Percentiles rank a stretch among this genome's conserved stretches.
phyloP scores from a whole-genome alignment of 2,888 invertebrate species.

The Callyntrura guangdongensis region DNA sequence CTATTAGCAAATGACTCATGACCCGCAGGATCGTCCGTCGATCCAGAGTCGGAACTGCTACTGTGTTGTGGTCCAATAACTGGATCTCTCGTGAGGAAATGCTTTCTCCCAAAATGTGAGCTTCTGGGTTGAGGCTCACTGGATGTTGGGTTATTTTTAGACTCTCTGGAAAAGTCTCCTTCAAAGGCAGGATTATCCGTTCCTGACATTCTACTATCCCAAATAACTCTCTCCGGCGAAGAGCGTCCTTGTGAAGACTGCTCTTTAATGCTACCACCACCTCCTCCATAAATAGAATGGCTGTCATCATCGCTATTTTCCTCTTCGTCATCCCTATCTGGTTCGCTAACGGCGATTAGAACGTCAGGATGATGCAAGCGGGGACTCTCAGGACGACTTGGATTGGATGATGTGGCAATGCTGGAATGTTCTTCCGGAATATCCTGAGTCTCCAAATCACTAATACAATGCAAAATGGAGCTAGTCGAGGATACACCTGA shows the following conservation, averaged over 20 bases:
- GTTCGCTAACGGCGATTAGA: slow-evolving; percentile 82
- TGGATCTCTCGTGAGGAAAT: slow-evolving; percentile 78
- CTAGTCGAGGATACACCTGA: slow-evolving; percentile 84
- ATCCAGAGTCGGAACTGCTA: slow-evolving; percentile 71
- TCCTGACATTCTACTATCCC: slow-evolving; percentile 58
- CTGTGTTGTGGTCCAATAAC: slow-evolving; percentile 73
- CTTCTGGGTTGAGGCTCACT: slow-evolving; percentile 63
- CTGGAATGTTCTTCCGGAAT: slow-evolving; percentile 79
- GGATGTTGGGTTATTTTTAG: slow-evolving; percentile 28
- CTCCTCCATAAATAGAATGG: slow-evolving; percentile 51
- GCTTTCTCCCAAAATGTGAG: slow-evolving; percentile 64
- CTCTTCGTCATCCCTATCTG: slow-evolving; percentile 76
- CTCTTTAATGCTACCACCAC: slow-evolving; percentile 59
- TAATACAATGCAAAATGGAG: slow-evolving; percentile 84
- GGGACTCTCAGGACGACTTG: slow-evolving; percentile 74
- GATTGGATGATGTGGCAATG: slow-evolving; percentile 68
- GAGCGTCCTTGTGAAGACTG: slow-evolving; percentile 49
- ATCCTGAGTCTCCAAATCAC: slow-evolving; percentile 83
- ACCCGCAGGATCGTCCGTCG: slow-evolving; percentile 58
- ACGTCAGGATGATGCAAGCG: slow-evolving; percentile 81
- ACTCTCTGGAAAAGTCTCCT: slow-evolving; percentile 58
- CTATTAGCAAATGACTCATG: slow-evolving; percentile 47
- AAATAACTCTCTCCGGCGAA: slow-evolving; percentile 49
- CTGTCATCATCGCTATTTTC: slow-evolving; percentile 61
- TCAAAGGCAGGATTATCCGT: slow-evolving; percentile 79